These are phyloP conservation scores for Artemia franciscana DNA, from an alignment of 1,140 invertebrate genomes.

Conservation along the genomic window DNA sequence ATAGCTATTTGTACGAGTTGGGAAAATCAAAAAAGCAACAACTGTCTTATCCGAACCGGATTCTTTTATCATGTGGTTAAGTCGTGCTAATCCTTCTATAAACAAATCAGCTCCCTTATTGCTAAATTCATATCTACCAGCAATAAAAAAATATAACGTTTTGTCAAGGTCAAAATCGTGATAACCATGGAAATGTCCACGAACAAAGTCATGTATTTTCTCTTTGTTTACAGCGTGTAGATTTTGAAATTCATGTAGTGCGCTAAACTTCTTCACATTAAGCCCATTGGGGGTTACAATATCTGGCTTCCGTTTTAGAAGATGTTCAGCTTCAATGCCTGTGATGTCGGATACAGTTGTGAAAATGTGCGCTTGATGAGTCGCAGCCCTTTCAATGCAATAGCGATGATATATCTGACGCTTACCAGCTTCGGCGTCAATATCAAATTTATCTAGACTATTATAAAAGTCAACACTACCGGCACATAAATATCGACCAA, in stretches of 20 bases:
- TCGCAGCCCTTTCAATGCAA: slow-evolving; percentile 88
- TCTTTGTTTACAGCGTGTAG: slow-evolving; percentile 91
- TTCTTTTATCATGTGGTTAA: slow-evolving; percentile 91
- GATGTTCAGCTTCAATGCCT: slow-evolving; percentile 73
- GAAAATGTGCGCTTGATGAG: slow-evolving; percentile 78
- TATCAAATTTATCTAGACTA: slow-evolving; percentile 77
- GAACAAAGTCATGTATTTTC: slow-evolving; percentile 92
- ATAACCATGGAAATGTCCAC: slow-evolving; percentile 95
- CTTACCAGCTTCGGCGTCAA: slow-evolving; percentile 96
- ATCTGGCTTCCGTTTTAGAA: slow-evolving; percentile 86
- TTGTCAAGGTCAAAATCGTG: slow-evolving; percentile 98
- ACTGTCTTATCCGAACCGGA: slow-evolving; percentile 66
- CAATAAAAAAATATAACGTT: slow-evolving; percentile 96
- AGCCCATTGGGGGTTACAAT: slow-evolving; percentile 95
- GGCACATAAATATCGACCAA: slow-evolving; percentile 91
- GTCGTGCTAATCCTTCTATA: slow-evolving; percentile 80
- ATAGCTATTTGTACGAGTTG: slow-evolving; percentile 90
- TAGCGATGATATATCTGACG: slow-evolving; percentile 97
- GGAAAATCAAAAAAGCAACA: slow-evolving; percentile 95
- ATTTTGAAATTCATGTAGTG: slow-evolving; percentile 98
- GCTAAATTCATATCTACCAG: slow-evolving; percentile 93
- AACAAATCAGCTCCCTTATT: slow-evolving; percentile 99
- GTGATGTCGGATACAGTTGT: slow-evolving; percentile 99
- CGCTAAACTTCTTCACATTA: slow-evolving; percentile 98
- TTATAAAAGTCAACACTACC: slow-evolving; percentile 98